phyloP scores from a whole-genome alignment of 1,140 invertebrate genomes.

The Drosophila punjabiensis region DNA sequence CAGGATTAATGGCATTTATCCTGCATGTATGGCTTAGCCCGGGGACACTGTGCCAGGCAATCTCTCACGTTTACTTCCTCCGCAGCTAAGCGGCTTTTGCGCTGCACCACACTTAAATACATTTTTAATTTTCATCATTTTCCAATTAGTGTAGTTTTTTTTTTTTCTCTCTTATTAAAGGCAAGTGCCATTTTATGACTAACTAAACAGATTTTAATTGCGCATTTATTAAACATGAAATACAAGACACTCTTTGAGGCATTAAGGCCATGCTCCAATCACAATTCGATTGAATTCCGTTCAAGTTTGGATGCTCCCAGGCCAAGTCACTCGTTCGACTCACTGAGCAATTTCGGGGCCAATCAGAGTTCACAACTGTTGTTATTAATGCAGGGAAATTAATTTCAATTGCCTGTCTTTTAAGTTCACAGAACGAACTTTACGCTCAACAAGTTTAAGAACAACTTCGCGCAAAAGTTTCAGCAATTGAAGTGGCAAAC shows the following conservation, averaged over 20 bases:
- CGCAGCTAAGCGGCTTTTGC: conserved; percentile 43
- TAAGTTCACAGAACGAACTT: conserved; percentile 15
- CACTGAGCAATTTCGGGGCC: conserved; percentile 14
- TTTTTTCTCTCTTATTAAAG: conserved; percentile 12
- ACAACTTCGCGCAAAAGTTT: conserved; percentile 12
- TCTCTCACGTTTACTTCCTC: conserved; percentile 20
- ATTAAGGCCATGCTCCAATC: not conserved
- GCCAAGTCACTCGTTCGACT: conserved; percentile 32
- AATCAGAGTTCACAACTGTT: conserved; percentile 21
- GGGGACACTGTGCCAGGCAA: conserved; percentile 23
- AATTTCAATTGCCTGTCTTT: conserved; percentile 10
- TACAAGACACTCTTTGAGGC: conserved; percentile 11
- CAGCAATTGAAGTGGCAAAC: conserved; percentile 19
- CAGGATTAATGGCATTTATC: conserved; percentile 33
- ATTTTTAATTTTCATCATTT: conserved; percentile 51
- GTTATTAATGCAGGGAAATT: conserved; percentile 19
- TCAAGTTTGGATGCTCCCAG: conserved; percentile 17
- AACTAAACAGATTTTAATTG: conserved; percentile 29
- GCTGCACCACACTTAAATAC: conserved; percentile 47
- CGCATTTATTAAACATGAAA: conserved; percentile 18
- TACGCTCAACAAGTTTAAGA: conserved; percentile 8
- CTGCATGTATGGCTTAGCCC: not conserved
- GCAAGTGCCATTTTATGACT: not conserved
- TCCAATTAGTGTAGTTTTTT: conserved; percentile 37
- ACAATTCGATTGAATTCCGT: conserved; percentile 37